These are phyloP conservation scores for Dermolepida albohirtum DNA, from an alignment of 2,888 invertebrate genomes.

Conservation along the genomic window DNA sequence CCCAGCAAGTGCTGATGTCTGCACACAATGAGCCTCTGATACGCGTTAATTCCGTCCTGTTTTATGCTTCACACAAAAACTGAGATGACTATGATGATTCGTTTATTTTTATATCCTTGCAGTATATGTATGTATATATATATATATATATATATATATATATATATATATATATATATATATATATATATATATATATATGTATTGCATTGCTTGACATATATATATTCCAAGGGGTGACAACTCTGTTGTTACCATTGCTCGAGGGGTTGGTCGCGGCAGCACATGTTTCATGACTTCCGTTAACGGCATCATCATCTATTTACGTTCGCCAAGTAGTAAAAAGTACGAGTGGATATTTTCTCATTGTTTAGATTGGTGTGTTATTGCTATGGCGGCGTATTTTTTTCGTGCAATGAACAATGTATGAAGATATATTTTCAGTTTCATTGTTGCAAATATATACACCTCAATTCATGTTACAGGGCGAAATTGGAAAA, in stretches of 20 bases:
- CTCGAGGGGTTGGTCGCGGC: background rate
- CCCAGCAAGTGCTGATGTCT: conserved; percentile 27
- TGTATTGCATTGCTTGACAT: too few species aligned
- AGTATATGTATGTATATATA: background rate
- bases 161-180: background rate
- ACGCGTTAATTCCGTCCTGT: conserved; percentile 31
- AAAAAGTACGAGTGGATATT: conserved; percentile 10
- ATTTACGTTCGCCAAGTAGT: conserved; percentile 14
- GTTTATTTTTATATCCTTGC: conserved; percentile 23
- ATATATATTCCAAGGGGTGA: background rate
- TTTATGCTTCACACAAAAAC: conserved; percentile 26
- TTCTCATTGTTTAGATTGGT: background rate
- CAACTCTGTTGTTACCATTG: background rate
- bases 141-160: background rate
- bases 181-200: background rate
- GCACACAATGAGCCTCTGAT: conserved; percentile 24
- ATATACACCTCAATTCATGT: too few species aligned
- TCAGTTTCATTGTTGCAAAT: too few species aligned
- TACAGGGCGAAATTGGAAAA: too few species aligned
- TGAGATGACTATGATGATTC: conserved; percentile 19
- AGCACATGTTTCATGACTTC: conserved; percentile 23
- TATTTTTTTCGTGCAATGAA: background rate
- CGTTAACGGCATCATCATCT: conserved; percentile 19
- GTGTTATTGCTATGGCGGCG: background rate
- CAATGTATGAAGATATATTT: background rate